Base-by-base conservation (phyloP, 2,797 vertebrate species). In the Gephyroberyx darwinii region DNA sequence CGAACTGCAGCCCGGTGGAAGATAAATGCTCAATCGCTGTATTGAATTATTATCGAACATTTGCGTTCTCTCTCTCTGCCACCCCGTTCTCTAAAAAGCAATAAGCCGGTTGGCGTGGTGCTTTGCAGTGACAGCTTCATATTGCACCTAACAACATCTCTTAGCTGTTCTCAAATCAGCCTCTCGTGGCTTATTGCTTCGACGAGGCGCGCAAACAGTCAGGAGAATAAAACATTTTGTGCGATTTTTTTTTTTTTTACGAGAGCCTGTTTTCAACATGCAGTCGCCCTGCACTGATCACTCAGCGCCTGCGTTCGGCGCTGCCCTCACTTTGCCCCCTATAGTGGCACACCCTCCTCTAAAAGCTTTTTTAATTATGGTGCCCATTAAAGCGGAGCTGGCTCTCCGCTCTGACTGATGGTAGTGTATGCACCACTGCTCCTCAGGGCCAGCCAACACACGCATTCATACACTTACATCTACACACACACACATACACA, bases 321-420 rank as follows among this genome's bases (percentile, higher is more conserved):
- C 72, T 54, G 31, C 86, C 81, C 72, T 78, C 87, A 72, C 73
- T 77, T 71, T 73, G 73, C 75, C 83, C 75, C 79, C 86, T 81
- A 74, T 43, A 75, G 86, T 83, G 85, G 73, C 81, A 80, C 89
- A 85, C 83, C 92, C 84, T 89, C 67, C 81, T 87, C 92, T 93
- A 93, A 94, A 94, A 93, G 92, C 92, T 93, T 93, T 94, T 93
- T 93, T 92, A 93, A 93, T 93, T 92, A 92, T 89, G 87, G 88
- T 85, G 80, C 77, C 89, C 90, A 91, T 92, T 93, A 93, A 86
- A 82, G 81, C 47, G 71, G 30, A 70, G 71, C 75, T 83, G 78
- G 78, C 84, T 88, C 75, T 71, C 60, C 41, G 43, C 81, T 86
- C 71, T 76, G 84, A 84, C 63, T 78, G 82, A 88, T 83, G 75